Percentiles rank a stretch among this genome's conserved stretches.
These are phyloP conservation scores for Asteroscopus sphinx DNA, from an alignment of 2,888 invertebrate species.

Conservation along the genomic window DNA sequence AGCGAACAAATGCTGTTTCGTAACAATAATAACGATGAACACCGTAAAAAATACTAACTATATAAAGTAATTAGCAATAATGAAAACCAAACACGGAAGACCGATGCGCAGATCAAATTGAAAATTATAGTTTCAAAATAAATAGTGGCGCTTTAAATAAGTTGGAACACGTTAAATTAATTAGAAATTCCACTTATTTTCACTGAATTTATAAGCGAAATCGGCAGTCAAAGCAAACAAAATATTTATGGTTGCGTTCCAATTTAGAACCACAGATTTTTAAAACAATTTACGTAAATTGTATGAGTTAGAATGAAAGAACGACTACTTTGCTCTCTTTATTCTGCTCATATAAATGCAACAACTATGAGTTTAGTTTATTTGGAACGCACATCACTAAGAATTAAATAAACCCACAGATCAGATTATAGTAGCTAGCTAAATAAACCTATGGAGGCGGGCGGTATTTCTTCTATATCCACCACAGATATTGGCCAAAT, in stretches of 20 bases:
- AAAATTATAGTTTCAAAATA: conserved; percentile 4
- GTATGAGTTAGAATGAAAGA: neutral
- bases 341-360: too few relatives aligned
- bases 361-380: too few relatives aligned
- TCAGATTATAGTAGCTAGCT: too few relatives aligned
- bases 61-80: conserved; percentile 12
- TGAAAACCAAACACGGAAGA: conserved; percentile 17
- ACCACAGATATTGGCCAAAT: too few relatives aligned
- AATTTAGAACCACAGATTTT: too few relatives aligned
- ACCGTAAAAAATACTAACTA: conserved; percentile 12
- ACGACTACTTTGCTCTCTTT: neutral
- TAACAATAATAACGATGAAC: conserved; percentile 22
- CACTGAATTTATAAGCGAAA: conserved; percentile 49
- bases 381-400: neutral
- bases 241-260: conserved; percentile 54
- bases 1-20: conserved; percentile 21
- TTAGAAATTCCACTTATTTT: conserved; percentile 46
- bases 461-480: too few relatives aligned
- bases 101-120: conserved; percentile 1
- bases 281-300: neutral
- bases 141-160: conserved; percentile 9
- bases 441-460: too few relatives aligned
- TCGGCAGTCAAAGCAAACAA: conserved; percentile 53
- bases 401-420: too few relatives aligned
- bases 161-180: conserved; percentile 16